Conservation (phyloP, 2,797 vertebrate genomes). For the Chromis chromis region DNA sequence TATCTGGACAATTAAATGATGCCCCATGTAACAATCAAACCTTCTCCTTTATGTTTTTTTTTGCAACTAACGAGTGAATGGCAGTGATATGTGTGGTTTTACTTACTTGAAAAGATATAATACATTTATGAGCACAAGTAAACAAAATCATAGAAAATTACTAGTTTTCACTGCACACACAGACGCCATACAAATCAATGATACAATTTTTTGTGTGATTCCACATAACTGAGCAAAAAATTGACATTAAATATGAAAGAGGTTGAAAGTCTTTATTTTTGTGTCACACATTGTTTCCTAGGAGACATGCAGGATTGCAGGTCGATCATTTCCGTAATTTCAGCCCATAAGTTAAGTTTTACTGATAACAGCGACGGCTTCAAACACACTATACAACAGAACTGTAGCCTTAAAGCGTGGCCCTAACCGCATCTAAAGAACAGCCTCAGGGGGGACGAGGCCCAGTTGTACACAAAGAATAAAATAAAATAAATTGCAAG, state of each 20-base stretch:
- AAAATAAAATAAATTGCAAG: conserved; percentile 34
- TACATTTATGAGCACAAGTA: too few species aligned
- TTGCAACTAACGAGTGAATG: neutral
- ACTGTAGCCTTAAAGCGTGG: conserved; percentile 66
- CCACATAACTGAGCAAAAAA: neutral
- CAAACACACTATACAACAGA: conserved; percentile 72
- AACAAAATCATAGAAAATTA: too few species aligned
- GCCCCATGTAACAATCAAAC: conserved; percentile 81
- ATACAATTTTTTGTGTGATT: too few species aligned
- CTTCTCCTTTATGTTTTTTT: conserved; percentile 40
- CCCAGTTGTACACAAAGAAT: conserved; percentile 32
- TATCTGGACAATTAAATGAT: conserved; percentile 80
- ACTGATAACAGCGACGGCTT: conserved; percentile 69
- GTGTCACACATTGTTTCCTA: conserved; percentile 78
- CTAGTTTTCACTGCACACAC: neutral
- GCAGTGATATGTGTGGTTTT: too few species aligned
- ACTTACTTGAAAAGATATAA: too few species aligned
- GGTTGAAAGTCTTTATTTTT: conserved; percentile 83
- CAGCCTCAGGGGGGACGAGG: conserved; percentile 51
- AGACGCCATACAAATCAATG: too few species aligned
- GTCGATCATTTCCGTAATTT: conserved; percentile 69
- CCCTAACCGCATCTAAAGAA: conserved; percentile 63
- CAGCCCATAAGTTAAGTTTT: conserved; percentile 70
- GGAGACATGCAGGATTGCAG: conserved; percentile 85
- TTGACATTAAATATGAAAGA: conserved; percentile 31